Conservation (phyloP, 2,797 vertebrate genomes). For the Enteromius fasciolatus region DNA sequence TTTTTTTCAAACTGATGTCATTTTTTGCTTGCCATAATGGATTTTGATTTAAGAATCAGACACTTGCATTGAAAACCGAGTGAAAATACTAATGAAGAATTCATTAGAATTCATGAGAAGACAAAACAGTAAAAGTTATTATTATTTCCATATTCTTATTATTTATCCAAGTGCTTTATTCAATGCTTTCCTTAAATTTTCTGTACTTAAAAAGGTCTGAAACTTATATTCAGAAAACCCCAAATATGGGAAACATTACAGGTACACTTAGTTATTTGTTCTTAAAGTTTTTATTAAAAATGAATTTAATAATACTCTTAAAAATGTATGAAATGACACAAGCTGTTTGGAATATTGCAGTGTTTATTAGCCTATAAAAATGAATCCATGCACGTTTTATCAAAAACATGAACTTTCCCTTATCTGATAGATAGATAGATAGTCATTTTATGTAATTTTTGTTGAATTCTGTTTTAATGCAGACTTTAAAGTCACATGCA, state of each 20-base stretch:
- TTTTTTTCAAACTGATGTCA: not conserved
- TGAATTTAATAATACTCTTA: not conserved
- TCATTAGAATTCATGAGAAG: not conserved
- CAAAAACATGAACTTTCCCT: not conserved
- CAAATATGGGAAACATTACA: not conserved
- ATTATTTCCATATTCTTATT: not conserved
- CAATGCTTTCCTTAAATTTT: not conserved
- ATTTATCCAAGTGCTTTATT: not conserved
- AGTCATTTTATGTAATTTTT: not conserved
- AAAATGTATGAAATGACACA: not conserved
- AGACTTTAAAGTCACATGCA: not conserved
- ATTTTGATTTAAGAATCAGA: not conserved
- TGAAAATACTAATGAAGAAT: not conserved
- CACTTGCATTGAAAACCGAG: not conserved
- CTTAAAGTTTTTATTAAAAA: not conserved
- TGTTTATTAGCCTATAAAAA: not conserved
- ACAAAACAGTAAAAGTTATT: not conserved
- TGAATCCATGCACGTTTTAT: not conserved
- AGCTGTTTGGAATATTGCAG: not conserved
- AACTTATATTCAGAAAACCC: not conserved
- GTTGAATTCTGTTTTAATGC: not conserved
- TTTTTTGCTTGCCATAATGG: not conserved
- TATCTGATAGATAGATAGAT: not conserved
- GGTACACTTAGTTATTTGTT: not conserved
- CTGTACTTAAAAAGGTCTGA: not conserved